Evolutionary conservation across 2,113 vertebrate genomes (phyloP).

Genomic region (Oreochromis tanganicae): DNA sequence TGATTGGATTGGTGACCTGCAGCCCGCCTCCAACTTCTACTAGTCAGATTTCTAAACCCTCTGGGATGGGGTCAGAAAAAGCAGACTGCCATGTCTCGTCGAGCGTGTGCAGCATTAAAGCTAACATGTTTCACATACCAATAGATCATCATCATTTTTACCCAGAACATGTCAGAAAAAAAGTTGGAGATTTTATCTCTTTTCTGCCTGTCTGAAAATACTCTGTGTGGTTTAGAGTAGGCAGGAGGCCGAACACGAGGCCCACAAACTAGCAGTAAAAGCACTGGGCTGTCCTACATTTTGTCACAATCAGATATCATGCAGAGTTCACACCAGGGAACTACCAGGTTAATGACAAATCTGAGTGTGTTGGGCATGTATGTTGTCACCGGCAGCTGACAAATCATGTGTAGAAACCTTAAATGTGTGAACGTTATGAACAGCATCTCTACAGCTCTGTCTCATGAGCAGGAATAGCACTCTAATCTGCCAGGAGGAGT

Average conservation of each 20-base stretch:
- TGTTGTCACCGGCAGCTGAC: background rate
- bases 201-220: background rate
- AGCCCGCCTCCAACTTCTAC: background rate
- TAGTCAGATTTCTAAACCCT: background rate
- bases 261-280: background rate
- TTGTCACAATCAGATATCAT: background rate
- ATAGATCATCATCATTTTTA: background rate
- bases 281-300: background rate
- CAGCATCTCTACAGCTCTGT: background rate
- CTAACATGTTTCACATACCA: background rate
- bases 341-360: background rate
- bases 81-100: background rate
- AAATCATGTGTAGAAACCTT: background rate
- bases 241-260: background rate
- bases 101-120: background rate
- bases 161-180: background rate
- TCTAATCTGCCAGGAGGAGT: background rate
- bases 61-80: background rate
- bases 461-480: background rate
- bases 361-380: background rate
- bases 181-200: background rate
- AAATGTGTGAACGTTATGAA: background rate
- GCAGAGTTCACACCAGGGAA: background rate
- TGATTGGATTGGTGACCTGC: background rate
- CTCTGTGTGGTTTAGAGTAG: background rate